phyloP scores from a whole-genome alignment of 2,888 invertebrate species.

The Drosophila tanythrix region DNA sequence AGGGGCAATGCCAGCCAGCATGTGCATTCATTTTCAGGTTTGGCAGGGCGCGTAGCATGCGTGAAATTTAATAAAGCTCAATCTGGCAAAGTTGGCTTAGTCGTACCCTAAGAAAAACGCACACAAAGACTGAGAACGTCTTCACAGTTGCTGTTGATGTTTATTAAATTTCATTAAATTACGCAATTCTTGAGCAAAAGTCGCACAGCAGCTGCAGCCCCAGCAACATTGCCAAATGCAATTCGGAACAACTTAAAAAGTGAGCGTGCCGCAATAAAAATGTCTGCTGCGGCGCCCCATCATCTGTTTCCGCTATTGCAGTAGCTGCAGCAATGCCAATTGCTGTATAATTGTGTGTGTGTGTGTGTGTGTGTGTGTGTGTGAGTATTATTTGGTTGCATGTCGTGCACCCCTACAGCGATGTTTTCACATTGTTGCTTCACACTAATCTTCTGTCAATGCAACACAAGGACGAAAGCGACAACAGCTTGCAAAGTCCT shows the following conservation, averaged over 20 bases:
- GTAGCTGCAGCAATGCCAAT: slow-evolving; percentile 28
- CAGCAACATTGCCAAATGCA: slow-evolving; percentile 76
- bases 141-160: slow-evolving; percentile 74
- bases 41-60: slow-evolving; percentile 65
- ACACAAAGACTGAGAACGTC: slow-evolving; percentile 32
- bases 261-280: slow-evolving; percentile 78
- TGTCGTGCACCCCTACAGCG: slow-evolving; percentile 67
- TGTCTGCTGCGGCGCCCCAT: slow-evolving; percentile 66
- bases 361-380: slow-evolving; percentile 16
- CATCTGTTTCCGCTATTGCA: slow-evolving; percentile 64
- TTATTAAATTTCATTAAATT: slow-evolving; percentile 80
- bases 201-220: slow-evolving; percentile 27
- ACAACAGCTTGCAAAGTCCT: slow-evolving; percentile 76
- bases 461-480: slow-evolving; percentile 78
- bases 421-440: slow-evolving; percentile 82
- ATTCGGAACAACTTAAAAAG: slow-evolving; percentile 82
- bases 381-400: slow-evolving; percentile 20
- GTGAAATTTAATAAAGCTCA: slow-evolving; percentile 79
- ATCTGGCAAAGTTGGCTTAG: slow-evolving; percentile 42
- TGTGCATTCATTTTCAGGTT: slow-evolving; percentile 78
- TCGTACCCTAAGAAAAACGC: slow-evolving; percentile 12
- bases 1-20: slow-evolving; percentile 21
- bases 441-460: slow-evolving; percentile 82
- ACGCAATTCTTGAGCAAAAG: slow-evolving; percentile 73
- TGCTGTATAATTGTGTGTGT: slow-evolving; percentile 29